Conservation (phyloP, 2,113 vertebrate species). For the Cyprichromis sp. region DNA sequence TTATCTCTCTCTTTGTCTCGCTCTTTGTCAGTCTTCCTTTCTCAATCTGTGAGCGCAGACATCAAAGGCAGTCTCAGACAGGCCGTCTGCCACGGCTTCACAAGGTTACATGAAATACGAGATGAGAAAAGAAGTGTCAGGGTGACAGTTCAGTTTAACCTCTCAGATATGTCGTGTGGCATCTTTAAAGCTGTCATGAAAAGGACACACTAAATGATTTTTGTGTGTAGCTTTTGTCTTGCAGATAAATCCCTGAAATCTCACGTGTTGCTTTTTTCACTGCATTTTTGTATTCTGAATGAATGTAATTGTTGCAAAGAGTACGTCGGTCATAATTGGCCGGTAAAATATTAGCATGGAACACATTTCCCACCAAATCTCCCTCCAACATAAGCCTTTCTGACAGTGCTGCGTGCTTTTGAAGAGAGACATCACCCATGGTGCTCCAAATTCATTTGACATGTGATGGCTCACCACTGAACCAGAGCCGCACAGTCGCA, state of each 20-base stretch:
- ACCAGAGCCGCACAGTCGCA: neutral
- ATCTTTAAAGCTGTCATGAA: constrained; percentile 7
- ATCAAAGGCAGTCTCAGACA: constrained; percentile 23
- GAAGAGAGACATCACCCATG: constrained; percentile 30
- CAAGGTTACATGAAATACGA: constrained; percentile 36
- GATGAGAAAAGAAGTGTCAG: constrained; percentile 36
- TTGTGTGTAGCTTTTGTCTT: neutral
- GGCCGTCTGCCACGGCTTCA: constrained; percentile 13
- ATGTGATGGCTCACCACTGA: constrained; percentile 10
- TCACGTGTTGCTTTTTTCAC: neutral
- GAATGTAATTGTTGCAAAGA: neutral
- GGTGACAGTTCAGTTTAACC: constrained; percentile 22
- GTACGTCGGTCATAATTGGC: neutral
- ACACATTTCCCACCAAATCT: neutral
- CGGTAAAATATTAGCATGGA: neutral
- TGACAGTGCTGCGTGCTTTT: constrained; percentile 15
- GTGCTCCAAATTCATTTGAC: constrained; percentile 43
- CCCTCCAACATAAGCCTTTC: constrained; percentile 1
- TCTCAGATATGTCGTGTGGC: constrained; percentile 8
- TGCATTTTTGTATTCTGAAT: neutral
- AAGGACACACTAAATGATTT: neutral
- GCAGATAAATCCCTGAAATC: neutral
- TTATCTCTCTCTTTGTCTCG: neutral
- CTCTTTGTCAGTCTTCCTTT: constrained; percentile 23
- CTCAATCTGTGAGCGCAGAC: constrained; percentile 12